Evolutionary conservation across 2,113 vertebrate species (phyloP).

Genomic region (Myxocyprinus asiaticus): DNA sequence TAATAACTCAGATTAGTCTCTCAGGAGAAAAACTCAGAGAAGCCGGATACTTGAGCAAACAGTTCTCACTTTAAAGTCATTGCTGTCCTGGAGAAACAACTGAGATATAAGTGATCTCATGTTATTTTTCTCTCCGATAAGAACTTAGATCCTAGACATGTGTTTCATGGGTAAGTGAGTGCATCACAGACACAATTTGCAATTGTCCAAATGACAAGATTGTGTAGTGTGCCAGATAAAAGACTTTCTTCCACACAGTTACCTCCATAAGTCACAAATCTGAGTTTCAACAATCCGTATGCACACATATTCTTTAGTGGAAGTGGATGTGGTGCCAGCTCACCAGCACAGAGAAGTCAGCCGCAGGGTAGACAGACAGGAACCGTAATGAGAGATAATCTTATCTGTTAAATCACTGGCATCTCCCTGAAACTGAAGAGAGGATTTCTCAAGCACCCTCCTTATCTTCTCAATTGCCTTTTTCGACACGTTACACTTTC

Average conservation of each 20-base stretch:
- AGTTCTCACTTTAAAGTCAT: too few species aligned
- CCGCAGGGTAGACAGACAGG: constrained; percentile 46
- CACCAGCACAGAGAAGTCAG: constrained; percentile 28
- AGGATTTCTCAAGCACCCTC: constrained; percentile 40
- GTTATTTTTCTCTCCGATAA: too few species aligned
- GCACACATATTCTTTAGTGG: constrained; percentile 9
- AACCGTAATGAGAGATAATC: constrained; percentile 52
- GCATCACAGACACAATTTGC: too few species aligned
- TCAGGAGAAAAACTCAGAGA: too few species aligned
- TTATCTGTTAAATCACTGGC: constrained; percentile 54
- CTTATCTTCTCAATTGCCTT: constrained; percentile 54
- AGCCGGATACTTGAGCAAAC: too few species aligned
- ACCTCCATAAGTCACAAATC: not conserved
- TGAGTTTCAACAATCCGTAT: not conserved
- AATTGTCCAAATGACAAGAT: too few species aligned
- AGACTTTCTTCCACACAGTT: not conserved
- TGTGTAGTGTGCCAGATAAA: too few species aligned
- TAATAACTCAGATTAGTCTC: too few species aligned
- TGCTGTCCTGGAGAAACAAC: too few species aligned
- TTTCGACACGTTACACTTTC: constrained; percentile 49
- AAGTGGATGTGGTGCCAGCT: constrained; percentile 33
- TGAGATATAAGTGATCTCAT: too few species aligned
- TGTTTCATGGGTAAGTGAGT: too few species aligned
- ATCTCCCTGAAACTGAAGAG: constrained; percentile 54
- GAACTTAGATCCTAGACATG: too few species aligned